Percentiles rank a stretch among this genome's conserved stretches.
phyloP scores from a whole-genome alignment of 2,113 vertebrate species.

The Bujurquina vittata region DNA sequence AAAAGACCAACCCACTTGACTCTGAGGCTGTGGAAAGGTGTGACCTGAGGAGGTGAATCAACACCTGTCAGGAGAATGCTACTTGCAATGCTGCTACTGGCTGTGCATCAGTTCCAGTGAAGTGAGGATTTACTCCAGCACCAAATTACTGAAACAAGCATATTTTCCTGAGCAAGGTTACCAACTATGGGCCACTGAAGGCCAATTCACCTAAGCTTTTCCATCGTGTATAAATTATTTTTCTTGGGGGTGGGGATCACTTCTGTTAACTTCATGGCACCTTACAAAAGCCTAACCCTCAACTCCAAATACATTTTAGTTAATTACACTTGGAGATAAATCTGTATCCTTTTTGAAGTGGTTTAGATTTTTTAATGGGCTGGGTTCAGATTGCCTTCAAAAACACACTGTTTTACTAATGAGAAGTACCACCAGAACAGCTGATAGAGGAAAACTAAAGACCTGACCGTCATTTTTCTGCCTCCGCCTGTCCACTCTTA shows the following conservation, averaged over 20 bases:
- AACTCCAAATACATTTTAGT: background rate
- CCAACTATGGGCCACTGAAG: background rate
- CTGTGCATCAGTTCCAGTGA: background rate
- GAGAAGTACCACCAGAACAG: background rate
- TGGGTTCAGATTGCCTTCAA: background rate
- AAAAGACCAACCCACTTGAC: background rate
- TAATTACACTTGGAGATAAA: background rate
- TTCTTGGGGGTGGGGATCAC: background rate
- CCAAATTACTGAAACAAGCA: background rate
- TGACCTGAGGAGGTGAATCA: background rate
- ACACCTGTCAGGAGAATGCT: background rate
- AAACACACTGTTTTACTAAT: background rate
- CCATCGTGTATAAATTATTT: accelerated
- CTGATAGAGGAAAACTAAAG: background rate
- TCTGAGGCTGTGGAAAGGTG: background rate
- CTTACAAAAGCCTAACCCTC: background rate
- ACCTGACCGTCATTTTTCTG: background rate
- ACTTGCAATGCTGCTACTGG: background rate
- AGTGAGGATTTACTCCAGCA: background rate
- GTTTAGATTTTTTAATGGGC: no score
- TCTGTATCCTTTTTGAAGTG: background rate
- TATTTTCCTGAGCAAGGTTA: background rate
- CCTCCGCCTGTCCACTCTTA: background rate
- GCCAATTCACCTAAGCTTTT: background rate
- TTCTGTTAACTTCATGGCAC: background rate